Percentiles rank a stretch among this genome's conserved stretches.
Evolutionary conservation across 1,140 invertebrate genomes (phyloP).

Genomic region (Drosophila nigromelanica): DNA sequence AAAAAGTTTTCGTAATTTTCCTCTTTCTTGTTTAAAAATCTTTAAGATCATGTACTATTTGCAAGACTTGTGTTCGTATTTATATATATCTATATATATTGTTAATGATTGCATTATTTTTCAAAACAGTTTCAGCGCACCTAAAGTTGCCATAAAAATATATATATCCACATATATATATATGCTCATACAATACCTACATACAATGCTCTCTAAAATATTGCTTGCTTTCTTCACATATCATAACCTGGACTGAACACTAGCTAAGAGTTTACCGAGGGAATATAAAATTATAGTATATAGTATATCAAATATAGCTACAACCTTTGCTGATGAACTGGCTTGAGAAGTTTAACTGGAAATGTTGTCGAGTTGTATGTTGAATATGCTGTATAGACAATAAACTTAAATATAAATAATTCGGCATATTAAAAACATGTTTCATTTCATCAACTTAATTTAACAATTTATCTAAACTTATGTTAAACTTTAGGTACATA

Average conservation of each 20-base stretch:
- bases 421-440: conserved; percentile 24
- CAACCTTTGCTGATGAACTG: conserved; percentile 36
- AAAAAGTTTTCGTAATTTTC: neutral
- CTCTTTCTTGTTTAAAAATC: conserved; percentile 10
- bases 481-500: conserved; percentile 52
- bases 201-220: conserved; percentile 30
- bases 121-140: conserved; percentile 31
- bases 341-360: conserved; percentile 6
- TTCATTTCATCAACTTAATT: conserved; percentile 47
- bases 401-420: conserved; percentile 34
- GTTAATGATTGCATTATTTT: conserved; percentile 55
- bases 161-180: conserved; percentile 25
- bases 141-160: conserved; percentile 70
- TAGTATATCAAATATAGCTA: conserved; percentile 26
- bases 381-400: conserved; percentile 10
- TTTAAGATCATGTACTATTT: conserved; percentile 7
- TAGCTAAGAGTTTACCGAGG: neutral
- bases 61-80: neutral
- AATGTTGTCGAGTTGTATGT: conserved; percentile 5
- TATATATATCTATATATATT: conserved; percentile 20
- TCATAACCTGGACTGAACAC: neutral
- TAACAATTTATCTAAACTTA: conserved; percentile 62
- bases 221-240: conserved; percentile 36
- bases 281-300: conserved; percentile 2
- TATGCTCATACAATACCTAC: conserved; percentile 24